Conservation (phyloP, 2,888 invertebrate species). For the Sphecodes monilicornis region DNA sequence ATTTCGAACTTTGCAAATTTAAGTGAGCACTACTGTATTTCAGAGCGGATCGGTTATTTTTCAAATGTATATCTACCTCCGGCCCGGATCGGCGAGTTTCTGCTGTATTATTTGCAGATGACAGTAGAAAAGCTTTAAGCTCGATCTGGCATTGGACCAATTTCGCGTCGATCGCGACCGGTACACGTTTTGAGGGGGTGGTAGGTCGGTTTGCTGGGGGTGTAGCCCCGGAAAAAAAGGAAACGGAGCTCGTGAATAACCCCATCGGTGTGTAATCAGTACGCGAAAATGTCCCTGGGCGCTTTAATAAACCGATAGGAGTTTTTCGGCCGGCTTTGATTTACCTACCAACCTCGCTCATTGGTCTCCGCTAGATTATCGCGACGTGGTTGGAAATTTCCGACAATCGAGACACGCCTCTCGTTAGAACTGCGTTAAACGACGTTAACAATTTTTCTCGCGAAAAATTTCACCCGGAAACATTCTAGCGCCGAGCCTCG, state of each 20-base stretch:
- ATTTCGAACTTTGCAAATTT: neutral
- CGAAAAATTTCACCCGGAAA: neutral
- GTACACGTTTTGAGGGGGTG: constrained; percentile 56
- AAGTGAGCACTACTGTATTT: constrained; percentile 44
- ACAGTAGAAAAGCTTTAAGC: constrained; percentile 69
- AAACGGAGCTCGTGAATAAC: constrained; percentile 71
- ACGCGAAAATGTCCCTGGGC: constrained; percentile 67
- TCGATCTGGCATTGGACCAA: constrained; percentile 72
- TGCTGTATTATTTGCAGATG: constrained; percentile 61
- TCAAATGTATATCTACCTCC: constrained; percentile 54
- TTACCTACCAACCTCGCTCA: constrained; percentile 9
- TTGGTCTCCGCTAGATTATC: constrained; percentile 6
- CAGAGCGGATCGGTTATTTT: constrained; percentile 58
- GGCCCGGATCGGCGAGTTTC: constrained; percentile 38
- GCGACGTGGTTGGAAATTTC: neutral
- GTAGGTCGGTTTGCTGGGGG: neutral
- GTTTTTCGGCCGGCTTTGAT: constrained; percentile 49
- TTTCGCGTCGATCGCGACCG: constrained; percentile 65
- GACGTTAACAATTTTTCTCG: neutral
- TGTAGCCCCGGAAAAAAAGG: constrained; percentile 41
- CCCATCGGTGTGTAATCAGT: constrained; percentile 72
- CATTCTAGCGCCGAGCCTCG: neutral
- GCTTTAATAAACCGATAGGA: constrained; percentile 72
- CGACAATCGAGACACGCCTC: neutral
- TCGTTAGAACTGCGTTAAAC: neutral